A percentile compares a stretch with the other conserved stretches of the same genome.
These are phyloP conservation scores for Siphlonurus alternatus DNA, from an alignment of 2,888 invertebrate genomes.

Conservation along the genomic window DNA sequence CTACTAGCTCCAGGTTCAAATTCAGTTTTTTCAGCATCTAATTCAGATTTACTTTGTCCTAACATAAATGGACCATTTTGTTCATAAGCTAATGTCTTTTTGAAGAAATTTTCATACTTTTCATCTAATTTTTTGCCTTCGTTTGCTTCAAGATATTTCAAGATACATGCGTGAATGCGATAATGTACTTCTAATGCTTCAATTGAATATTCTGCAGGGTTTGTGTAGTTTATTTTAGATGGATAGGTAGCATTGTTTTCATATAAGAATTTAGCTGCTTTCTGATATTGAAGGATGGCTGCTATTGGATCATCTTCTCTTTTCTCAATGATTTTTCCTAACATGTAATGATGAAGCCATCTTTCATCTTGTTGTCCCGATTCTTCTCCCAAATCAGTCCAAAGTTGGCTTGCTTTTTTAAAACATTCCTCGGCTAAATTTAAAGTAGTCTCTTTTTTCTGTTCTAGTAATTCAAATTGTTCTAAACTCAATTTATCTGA, in stretches of 20 bases:
- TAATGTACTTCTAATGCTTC: slow-evolving; percentile 69
- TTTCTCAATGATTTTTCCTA: slow-evolving; percentile 91
- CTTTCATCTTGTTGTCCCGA: slow-evolving; percentile 57
- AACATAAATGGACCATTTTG: neutral
- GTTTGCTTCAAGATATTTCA: slow-evolving; percentile 67
- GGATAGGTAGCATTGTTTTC: slow-evolving; percentile 74
- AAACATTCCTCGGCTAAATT: slow-evolving; percentile 66
- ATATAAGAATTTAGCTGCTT: slow-evolving; percentile 59
- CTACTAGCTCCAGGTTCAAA: neutral
- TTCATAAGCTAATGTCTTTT: neutral
- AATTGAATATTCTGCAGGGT: slow-evolving; percentile 65
- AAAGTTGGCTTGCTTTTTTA: slow-evolving; percentile 43
- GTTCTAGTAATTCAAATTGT: slow-evolving; percentile 44
- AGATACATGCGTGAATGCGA: slow-evolving; percentile 72
- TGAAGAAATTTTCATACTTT: neutral
- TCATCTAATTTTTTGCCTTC: slow-evolving; percentile 38
- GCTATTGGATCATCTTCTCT: slow-evolving; percentile 51
- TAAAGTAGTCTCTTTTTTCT: slow-evolving; percentile 62
- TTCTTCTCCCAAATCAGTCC: slow-evolving; percentile 28
- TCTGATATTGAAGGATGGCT: slow-evolving; percentile 63
- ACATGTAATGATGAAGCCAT: slow-evolving; percentile 87
- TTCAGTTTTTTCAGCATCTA: neutral
- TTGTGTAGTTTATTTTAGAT: slow-evolving; percentile 66
- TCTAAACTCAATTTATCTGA: slow-evolving; percentile 27
- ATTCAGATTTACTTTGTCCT: neutral